Evolutionary conservation across 2,797 vertebrate species (phyloP).

Genomic region (Propithecus deckenii): DNA sequence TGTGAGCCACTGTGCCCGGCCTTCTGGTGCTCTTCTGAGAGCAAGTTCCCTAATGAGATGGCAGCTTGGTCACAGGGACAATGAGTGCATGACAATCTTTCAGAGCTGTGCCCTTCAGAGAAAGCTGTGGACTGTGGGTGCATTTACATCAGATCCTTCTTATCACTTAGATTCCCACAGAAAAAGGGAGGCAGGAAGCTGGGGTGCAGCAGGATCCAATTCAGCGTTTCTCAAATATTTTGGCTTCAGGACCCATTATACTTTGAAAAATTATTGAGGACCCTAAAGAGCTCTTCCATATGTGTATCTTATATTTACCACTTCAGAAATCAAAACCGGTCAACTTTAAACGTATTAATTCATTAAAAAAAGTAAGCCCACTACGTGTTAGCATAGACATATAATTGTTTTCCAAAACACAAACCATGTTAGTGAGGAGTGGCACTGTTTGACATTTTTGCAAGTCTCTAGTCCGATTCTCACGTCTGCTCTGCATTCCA

Average conservation of each 20-base stretch:
- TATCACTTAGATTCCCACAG: not conserved
- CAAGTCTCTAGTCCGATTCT: not conserved
- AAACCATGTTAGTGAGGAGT: not conserved
- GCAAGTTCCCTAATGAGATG: not conserved
- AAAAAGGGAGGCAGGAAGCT: not conserved
- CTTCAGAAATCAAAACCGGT: not conserved
- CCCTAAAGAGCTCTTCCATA: not conserved
- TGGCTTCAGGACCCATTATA: not conserved
- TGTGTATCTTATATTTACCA: not conserved
- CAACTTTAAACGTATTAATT: not conserved
- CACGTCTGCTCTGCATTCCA: not conserved
- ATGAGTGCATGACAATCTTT: not conserved
- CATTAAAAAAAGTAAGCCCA: not conserved
- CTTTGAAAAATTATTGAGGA: not conserved
- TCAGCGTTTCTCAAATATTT: not conserved
- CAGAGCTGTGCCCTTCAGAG: not conserved
- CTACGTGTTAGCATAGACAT: not conserved
- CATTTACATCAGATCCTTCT: not conserved
- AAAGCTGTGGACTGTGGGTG: not conserved
- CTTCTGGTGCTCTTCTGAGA: not conserved
- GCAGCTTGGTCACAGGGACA: not conserved
- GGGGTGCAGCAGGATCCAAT: not conserved
- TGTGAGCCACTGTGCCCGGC: not conserved
- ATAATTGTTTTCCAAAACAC: not conserved
- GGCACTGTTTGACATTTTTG: not conserved